These are phyloP conservation scores for Limonius californicus DNA, from an alignment of 1,140 invertebrate species.

Conservation along the genomic window DNA sequence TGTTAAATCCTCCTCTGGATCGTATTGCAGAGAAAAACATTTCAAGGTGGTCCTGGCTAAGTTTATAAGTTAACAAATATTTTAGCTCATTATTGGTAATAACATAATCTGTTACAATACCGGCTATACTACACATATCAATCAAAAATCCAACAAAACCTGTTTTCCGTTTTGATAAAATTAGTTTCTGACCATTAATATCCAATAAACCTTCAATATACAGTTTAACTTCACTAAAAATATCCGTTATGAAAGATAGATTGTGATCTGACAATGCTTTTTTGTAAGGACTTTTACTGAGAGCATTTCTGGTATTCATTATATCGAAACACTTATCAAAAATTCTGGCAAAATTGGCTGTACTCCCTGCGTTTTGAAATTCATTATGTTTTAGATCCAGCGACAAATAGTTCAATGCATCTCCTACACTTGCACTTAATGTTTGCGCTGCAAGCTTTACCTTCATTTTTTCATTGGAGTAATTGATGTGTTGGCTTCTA, in stretches of 20 bases:
- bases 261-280: constrained; percentile 16
- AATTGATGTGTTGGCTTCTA: constrained; percentile 35
- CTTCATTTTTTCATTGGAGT: constrained; percentile 40
- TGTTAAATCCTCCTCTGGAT: constrained; percentile 40
- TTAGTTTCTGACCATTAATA: constrained; percentile 14
- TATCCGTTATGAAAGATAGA: constrained; percentile 15
- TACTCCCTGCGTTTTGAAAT: constrained; percentile 19
- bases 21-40: constrained; percentile 45
- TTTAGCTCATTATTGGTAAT: constrained; percentile 20
- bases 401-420: constrained; percentile 32
- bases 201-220: not conserved
- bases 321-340: constrained; percentile 37
- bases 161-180: constrained; percentile 20
- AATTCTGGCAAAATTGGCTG: constrained; percentile 31
- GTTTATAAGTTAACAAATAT: constrained; percentile 34
- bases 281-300: constrained; percentile 17
- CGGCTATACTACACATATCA: constrained; percentile 28
- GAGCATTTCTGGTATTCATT: constrained; percentile 32
- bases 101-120: constrained; percentile 23
- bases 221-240: constrained; percentile 16
- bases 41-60: constrained; percentile 46
- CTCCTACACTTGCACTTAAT: constrained; percentile 31
- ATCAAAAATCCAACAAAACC: constrained; percentile 34
- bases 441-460: constrained; percentile 36
- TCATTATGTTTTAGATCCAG: not conserved